phyloP scores from a whole-genome alignment of 1,140 invertebrate genomes.

The Drosophila prosaltans region DNA sequence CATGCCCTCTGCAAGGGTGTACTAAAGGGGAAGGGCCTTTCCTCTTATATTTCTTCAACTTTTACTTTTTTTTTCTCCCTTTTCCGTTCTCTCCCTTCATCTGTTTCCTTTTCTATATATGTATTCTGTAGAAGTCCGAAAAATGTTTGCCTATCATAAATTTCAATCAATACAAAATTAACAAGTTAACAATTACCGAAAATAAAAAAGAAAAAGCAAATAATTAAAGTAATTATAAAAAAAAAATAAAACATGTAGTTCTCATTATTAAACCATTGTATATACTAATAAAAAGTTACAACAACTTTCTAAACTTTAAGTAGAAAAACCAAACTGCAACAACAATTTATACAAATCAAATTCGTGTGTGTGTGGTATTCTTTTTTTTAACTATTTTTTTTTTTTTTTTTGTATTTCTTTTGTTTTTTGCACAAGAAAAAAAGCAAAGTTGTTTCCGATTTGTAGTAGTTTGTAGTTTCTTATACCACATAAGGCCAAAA shows the following conservation, averaged over 20 bases:
- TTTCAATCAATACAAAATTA: constrained; percentile 31
- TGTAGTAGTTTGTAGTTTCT: constrained; percentile 52
- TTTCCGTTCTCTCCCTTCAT: background rate
- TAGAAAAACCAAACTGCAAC: constrained; percentile 18
- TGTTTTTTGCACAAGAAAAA: constrained; percentile 6
- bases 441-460: constrained; percentile 47
- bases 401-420: constrained; percentile 21
- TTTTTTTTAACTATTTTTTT: constrained; percentile 21
- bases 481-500: constrained; percentile 73
- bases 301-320: constrained; percentile 25
- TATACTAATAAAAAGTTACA: constrained; percentile 12
- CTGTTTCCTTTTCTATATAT: background rate
- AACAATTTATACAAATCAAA: constrained; percentile 8
- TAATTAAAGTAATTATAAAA: background rate
- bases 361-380: constrained; percentile 23
- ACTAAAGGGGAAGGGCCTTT: background rate
- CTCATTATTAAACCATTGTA: constrained; percentile 14
- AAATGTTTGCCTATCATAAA: constrained; percentile 24
- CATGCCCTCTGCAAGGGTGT: background rate
- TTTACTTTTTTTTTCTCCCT: background rate
- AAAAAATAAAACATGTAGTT: constrained; percentile 25
- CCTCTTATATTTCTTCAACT: background rate
- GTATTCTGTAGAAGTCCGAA: background rate
- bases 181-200: constrained; percentile 14
- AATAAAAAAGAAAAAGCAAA: constrained; percentile 7